These are phyloP conservation scores for Microchrysa polita DNA, from an alignment of 2,888 invertebrate genomes.

Conservation along the genomic window DNA sequence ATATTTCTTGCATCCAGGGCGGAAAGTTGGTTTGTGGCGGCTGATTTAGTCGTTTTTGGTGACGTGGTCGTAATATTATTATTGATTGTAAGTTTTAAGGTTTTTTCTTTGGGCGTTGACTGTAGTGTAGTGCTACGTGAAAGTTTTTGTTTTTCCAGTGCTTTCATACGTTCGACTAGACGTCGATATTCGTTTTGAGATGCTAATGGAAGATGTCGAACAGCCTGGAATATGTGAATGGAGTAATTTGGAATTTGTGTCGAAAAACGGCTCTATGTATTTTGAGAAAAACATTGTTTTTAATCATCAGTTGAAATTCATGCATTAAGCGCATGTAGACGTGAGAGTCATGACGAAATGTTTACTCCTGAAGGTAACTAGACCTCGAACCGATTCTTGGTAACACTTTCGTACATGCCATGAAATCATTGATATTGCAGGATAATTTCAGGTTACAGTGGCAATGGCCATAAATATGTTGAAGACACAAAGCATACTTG, in stretches of 20 bases:
- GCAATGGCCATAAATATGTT: too few relatives aligned
- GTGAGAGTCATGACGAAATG: not conserved
- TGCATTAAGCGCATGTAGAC: too few relatives aligned
- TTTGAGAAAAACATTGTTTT: too few relatives aligned
- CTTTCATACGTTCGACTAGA: constrained; percentile 61
- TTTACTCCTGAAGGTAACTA: too few relatives aligned
- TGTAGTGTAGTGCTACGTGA: constrained; percentile 45
- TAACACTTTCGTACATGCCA: too few relatives aligned
- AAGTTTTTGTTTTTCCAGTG: constrained; percentile 59
- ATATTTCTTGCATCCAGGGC: not conserved
- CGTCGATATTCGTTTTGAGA: constrained; percentile 62
- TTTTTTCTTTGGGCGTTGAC: constrained; percentile 3
- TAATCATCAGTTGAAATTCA: too few relatives aligned
- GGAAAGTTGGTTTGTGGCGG: not conserved
- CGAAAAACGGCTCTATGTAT: too few relatives aligned
- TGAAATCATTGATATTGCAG: too few relatives aligned
- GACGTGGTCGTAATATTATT: constrained; percentile 2
- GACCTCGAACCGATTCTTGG: too few relatives aligned
- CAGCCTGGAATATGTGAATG: constrained; percentile 55
- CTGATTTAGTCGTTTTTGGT: not conserved
- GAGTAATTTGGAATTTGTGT: too few relatives aligned
- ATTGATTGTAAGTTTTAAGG: constrained; percentile 39
- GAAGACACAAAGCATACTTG: too few relatives aligned
- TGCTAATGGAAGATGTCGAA: constrained; percentile 61
- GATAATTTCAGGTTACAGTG: too few relatives aligned